Evolutionary conservation across 2,888 invertebrate genomes (phyloP), one percentile per base, ranked within the genome.

Genomic region (Epinotia nisella): DNA sequence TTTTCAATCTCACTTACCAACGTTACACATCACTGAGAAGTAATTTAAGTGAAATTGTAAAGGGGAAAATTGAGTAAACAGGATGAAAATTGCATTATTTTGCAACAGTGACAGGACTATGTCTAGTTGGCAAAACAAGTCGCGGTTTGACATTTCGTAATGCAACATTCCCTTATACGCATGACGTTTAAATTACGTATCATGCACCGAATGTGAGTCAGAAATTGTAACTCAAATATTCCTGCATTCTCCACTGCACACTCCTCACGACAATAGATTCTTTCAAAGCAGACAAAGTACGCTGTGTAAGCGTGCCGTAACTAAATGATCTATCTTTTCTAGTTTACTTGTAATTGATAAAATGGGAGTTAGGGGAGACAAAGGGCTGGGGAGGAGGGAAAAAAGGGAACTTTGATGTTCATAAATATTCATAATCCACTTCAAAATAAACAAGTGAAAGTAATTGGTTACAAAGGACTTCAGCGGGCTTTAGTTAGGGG

Each of bases 91-190:
- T 84, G 88, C 92, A 92, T 91, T 92, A 92, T 93, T 93, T 92
- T 88, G 82, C 81, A 80, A 81, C 81, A 81, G 73, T 91, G 91
- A 91, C 92, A 92, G 83, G 83, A 88, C 84, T 85, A 82, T 91
- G 94, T 89, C 90, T 88, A 91, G 94, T 93, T 94, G 94, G 94
- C 94, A 94, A 93, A 92, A 91, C 90, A 91, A 89, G 82, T 84
- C 82, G 80, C 82, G 82, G 82, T 85, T 77, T 79, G 59, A 66
- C 66, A 45, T 80, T 81, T 80, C 78, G 78, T 76, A 76, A 77
- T 76, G 65, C 71, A 76, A 58, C 29, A 65, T 61, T 21, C 55
- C 60, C 29, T 58, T 59, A 21, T 24, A 17, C 39, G 41, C 49
- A 41, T 65, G 71, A 71, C 61, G 70, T 71, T 21, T 9, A 55